phyloP scores from a whole-genome alignment of 2,797 vertebrate genomes.

The Epinephelus awoara region DNA sequence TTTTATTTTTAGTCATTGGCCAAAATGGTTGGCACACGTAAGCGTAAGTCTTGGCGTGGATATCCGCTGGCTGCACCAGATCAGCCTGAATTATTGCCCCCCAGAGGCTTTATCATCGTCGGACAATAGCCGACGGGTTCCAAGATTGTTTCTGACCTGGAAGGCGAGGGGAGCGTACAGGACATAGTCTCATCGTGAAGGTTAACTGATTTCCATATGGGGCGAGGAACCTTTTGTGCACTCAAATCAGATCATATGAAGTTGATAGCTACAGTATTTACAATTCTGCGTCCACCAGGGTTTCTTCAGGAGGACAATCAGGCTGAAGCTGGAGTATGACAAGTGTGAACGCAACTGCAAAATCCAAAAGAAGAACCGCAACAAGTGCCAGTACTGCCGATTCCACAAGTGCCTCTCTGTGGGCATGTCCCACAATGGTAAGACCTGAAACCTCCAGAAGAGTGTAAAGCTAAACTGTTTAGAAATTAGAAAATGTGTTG shows the following conservation, averaged over 20 bases:
- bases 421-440: slow-evolving; percentile 98
- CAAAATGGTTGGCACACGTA: too few relatives aligned
- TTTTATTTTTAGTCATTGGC: too few relatives aligned
- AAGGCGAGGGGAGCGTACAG: too few relatives aligned
- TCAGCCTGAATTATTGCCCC: too few relatives aligned
- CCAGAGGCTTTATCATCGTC: too few relatives aligned
- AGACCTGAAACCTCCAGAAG: slow-evolving; percentile 44
- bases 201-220: too few relatives aligned
- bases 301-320: slow-evolving; percentile 95
- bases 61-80: too few relatives aligned
- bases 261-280: background rate
- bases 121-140: too few relatives aligned
- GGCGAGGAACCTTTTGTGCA: background rate
- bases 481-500: background rate
- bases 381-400: slow-evolving; percentile 97
- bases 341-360: slow-evolving; percentile 93
- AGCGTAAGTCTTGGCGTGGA: too few relatives aligned
- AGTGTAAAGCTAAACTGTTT: background rate
- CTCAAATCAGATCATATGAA: background rate
- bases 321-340: slow-evolving; percentile 93
- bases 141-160: background rate
- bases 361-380: slow-evolving; percentile 97
- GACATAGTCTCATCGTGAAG: too few relatives aligned
- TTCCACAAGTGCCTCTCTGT: slow-evolving; percentile 97
- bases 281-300: slow-evolving; percentile 82